phyloP scores from a whole-genome alignment of 2,888 invertebrate genomes.

The Miltochrista miniata region DNA sequence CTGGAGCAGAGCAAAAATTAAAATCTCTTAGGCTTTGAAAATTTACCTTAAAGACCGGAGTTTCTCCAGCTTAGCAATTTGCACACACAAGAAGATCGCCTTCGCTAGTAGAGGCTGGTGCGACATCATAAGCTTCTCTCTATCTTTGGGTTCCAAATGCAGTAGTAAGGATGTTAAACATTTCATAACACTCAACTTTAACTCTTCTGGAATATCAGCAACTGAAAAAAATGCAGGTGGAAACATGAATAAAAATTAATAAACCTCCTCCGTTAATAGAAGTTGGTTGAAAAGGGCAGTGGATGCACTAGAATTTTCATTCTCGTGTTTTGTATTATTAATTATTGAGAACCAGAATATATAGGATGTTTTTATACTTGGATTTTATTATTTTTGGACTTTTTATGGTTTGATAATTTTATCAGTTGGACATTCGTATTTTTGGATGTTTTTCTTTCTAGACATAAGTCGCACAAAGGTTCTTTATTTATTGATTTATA shows the following conservation, averaged over 20 bases:
- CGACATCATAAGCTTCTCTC: conserved; percentile 82
- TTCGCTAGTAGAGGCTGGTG: conserved; percentile 85
- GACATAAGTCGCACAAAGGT: too few species aligned
- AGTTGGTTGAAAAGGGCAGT: background rate
- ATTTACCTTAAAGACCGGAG: conserved; percentile 85
- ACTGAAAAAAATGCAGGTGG: conserved; percentile 64
- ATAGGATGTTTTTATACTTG: too few species aligned
- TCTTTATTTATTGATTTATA: too few species aligned
- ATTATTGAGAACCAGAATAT: too few species aligned
- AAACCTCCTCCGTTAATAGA: background rate
- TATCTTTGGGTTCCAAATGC: conserved; percentile 73
- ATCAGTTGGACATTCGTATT: too few species aligned
- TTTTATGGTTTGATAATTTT: too few species aligned
- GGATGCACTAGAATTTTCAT: too few species aligned
- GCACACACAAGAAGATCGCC: conserved; percentile 85
- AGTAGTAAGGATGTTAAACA: conserved; percentile 80
- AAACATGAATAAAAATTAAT: background rate
- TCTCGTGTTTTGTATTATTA: too few species aligned
- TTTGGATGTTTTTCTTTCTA: too few species aligned
- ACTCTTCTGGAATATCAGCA: conserved; percentile 84
- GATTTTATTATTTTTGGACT: too few species aligned
- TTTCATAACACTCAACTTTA: conserved; percentile 83
- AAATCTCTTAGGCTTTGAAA: too few species aligned
- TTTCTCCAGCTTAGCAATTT: conserved; percentile 87
- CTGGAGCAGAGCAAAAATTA: too few species aligned